Conservation (phyloP, 1,140 invertebrate genomes). For the Luehdorfia chinensis region DNA sequence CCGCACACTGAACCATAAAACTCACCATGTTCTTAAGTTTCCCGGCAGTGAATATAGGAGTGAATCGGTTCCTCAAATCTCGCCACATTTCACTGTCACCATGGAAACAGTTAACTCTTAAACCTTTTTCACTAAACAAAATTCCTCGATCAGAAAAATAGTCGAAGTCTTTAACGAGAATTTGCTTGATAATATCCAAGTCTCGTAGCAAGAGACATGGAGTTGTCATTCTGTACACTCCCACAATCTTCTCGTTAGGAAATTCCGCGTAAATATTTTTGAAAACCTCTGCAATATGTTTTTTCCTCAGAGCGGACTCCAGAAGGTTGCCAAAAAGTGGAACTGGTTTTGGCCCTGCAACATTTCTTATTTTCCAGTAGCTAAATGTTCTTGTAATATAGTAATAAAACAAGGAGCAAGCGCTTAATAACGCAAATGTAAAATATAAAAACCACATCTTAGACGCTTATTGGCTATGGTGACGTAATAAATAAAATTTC, state of each 20-base stretch:
- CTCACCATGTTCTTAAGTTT: conserved; percentile 79
- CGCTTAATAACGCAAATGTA: too few relatives aligned
- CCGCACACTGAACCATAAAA: conserved; percentile 44
- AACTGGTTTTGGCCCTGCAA: conserved; percentile 23
- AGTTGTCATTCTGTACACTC: conserved; percentile 30
- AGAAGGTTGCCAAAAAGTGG: conserved; percentile 32
- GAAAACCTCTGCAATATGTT: conserved; percentile 24
- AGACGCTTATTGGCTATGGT: too few relatives aligned
- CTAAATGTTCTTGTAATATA: conserved; percentile 30
- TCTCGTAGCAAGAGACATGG: not conserved
- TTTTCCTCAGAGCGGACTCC: conserved; percentile 24
- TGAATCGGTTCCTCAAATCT: conserved; percentile 72
- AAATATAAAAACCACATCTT: too few relatives aligned
- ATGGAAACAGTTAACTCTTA: conserved; percentile 67
- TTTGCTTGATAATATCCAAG: not conserved
- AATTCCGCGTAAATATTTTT: conserved; percentile 34
- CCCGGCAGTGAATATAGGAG: conserved; percentile 78
- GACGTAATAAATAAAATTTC: too few relatives aligned
- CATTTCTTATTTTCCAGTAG: conserved; percentile 34
- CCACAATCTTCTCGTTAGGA: conserved; percentile 45
- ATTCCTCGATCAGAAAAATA: conserved; percentile 54
- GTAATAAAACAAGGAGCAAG: too few relatives aligned
- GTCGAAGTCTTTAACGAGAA: not conserved
- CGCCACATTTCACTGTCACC: conserved; percentile 77
- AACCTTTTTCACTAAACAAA: conserved; percentile 70